Percentiles rank a stretch among this genome's conserved stretches.
These are phyloP conservation scores for Chymomyza caudatula DNA, from an alignment of 2,888 invertebrate species.

Conservation along the genomic window DNA sequence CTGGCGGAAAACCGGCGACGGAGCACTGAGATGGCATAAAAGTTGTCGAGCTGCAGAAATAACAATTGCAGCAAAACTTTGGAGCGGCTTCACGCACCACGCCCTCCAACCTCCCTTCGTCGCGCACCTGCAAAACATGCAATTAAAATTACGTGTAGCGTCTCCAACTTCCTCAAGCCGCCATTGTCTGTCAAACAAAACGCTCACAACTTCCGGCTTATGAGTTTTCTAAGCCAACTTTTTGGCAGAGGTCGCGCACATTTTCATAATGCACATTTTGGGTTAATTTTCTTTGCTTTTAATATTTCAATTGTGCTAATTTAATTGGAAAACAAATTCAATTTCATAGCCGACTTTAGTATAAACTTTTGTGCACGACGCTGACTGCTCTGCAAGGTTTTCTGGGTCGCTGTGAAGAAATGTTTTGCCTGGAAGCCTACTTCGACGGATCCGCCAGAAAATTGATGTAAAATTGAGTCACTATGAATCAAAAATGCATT, in stretches of 20 bases:
- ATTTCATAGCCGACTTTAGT: conserved; percentile 31
- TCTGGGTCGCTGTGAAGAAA: background rate
- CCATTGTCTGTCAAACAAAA: conserved; percentile 40
- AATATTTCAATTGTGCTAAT: conserved; percentile 51
- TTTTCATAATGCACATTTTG: conserved; percentile 6
- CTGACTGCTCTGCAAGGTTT: background rate
- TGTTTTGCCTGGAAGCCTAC: background rate
- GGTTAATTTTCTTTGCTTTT: conserved; percentile 25
- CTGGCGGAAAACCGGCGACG: background rate
- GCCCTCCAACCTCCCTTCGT: too few relatives aligned
- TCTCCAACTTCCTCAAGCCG: conserved; percentile 7
- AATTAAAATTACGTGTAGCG: conserved; percentile 44
- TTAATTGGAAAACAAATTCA: conserved; percentile 64
- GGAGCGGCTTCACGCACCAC: conserved; percentile 20
- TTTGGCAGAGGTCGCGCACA: background rate
- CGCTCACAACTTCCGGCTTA: conserved; percentile 29
- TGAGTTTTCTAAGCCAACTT: conserved; percentile 4
- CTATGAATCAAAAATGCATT: background rate
- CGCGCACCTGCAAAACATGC: conserved; percentile 46
- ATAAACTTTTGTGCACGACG: background rate
- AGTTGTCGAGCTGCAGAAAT: conserved; percentile 51
- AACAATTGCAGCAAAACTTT: conserved; percentile 56
- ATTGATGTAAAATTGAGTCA: conserved; percentile 10
- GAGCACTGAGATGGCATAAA: conserved; percentile 4
- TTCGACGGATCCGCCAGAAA: background rate